These are phyloP conservation scores for Xenops minutus DNA, from an alignment of 2,797 vertebrate species.

Conservation along the genomic window DNA sequence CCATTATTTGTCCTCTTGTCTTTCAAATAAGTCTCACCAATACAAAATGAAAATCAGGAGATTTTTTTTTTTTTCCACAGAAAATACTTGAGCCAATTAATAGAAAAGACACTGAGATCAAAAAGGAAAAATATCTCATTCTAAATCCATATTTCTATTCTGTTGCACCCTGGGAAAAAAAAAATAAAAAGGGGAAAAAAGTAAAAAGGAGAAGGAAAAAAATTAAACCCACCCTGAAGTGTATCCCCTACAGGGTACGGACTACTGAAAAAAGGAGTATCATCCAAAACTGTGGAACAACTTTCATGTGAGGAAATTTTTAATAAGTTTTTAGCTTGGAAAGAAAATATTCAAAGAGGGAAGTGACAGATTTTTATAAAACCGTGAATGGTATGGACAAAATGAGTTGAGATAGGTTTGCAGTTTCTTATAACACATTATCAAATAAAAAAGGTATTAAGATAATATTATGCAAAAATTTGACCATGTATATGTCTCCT, in stretches of 20 bases:
- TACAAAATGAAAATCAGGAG: background rate
- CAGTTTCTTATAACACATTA: background rate
- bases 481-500: background rate
- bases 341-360: background rate
- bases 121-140: background rate
- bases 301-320: background rate
- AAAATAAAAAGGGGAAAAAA: no score
- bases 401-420: background rate
- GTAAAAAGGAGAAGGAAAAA: rapidly evolving
- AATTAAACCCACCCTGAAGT: background rate
- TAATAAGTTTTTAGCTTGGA: background rate
- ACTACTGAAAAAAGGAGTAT: background rate
- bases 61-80: background rate
- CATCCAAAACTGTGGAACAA: background rate
- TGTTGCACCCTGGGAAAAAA: rapidly evolving
- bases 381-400: background rate
- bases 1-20: background rate
- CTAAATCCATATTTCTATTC: background rate
- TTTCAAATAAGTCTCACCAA: background rate
- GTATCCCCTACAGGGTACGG: rapidly evolving
- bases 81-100: background rate
- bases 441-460: background rate
- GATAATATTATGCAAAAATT: background rate
- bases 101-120: background rate
- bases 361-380: background rate